Conservation (phyloP, 2,797 vertebrate genomes). For the Pterois miles region DNA sequence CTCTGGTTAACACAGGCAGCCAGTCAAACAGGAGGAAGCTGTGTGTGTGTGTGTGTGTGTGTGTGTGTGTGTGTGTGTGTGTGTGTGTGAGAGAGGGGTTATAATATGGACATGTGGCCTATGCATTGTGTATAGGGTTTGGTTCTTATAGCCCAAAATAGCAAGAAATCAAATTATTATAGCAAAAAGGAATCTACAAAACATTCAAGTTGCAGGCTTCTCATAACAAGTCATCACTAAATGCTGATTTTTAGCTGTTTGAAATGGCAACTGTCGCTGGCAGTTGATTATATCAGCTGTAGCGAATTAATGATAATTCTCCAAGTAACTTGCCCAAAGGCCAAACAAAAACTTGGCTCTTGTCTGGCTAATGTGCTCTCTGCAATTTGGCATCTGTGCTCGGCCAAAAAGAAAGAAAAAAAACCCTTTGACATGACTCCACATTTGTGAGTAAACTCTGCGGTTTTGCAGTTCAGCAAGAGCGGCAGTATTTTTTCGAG, state of each 20-base stretch:
- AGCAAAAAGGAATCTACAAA: not conserved
- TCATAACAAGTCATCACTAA: not conserved
- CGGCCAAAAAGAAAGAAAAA: not conserved
- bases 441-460: not conserved
- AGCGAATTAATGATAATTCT: slow-evolving; percentile 52
- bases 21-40: slow-evolving; percentile 22
- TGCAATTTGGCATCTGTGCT: slow-evolving; percentile 40
- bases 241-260: slow-evolving; percentile 6
- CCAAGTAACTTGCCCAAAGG: slow-evolving; percentile 38
- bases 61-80: slow-evolving; percentile 7
- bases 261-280: slow-evolving; percentile 28
- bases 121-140: not conserved
- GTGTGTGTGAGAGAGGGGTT: not conserved
- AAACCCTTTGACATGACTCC: not conserved
- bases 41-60: slow-evolving; percentile 3
- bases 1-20: slow-evolving; percentile 19
- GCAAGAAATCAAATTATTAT: not conserved
- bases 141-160: not conserved
- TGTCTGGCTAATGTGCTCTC: slow-evolving; percentile 24
- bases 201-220: not conserved
- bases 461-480: not conserved
- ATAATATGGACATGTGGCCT: not conserved
- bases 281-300: slow-evolving; percentile 42
- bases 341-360: slow-evolving; percentile 36
- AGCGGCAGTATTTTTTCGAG: too few species aligned